These are phyloP conservation scores for Epicauta chinensis DNA, from an alignment of 1,140 invertebrate species.

Conservation along the genomic window DNA sequence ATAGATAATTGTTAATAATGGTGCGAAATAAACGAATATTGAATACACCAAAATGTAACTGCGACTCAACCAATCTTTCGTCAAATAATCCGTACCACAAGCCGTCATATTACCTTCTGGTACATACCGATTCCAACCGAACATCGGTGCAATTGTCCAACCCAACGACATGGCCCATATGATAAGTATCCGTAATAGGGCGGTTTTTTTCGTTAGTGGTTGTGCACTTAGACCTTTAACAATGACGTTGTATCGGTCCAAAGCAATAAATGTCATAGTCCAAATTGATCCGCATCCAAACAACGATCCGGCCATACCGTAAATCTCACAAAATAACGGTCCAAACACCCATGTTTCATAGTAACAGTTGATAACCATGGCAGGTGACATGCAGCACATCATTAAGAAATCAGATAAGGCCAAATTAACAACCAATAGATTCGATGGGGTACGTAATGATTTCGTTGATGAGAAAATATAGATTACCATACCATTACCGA, in stretches of 20 bases:
- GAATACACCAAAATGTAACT: slow-evolving; percentile 67
- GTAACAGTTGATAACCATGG: slow-evolving; percentile 83
- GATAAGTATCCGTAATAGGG: slow-evolving; percentile 59
- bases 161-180: slow-evolving; percentile 61
- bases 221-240: slow-evolving; percentile 65
- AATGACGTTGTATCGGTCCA: slow-evolving; percentile 81
- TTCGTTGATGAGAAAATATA: slow-evolving; percentile 78
- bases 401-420: slow-evolving; percentile 84
- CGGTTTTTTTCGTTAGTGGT: slow-evolving; percentile 62
- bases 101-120: slow-evolving; percentile 84
- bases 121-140: slow-evolving; percentile 80
- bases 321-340: slow-evolving; percentile 68
- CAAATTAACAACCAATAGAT: slow-evolving; percentile 77
- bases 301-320: slow-evolving; percentile 70
- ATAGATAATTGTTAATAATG: slow-evolving; percentile 65
- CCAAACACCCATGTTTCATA: slow-evolving; percentile 77
- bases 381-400: slow-evolving; percentile 76
- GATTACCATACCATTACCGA: slow-evolving; percentile 75
- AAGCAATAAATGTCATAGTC: slow-evolving; percentile 75
- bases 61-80: slow-evolving; percentile 54
- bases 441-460: slow-evolving; percentile 72
- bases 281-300: slow-evolving; percentile 77
- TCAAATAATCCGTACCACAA: slow-evolving; percentile 78
- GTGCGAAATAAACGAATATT: slow-evolving; percentile 65
- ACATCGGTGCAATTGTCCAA: slow-evolving; percentile 67